Conservation (phyloP, 2,113 vertebrate genomes). For the Zosterops lateralis region DNA sequence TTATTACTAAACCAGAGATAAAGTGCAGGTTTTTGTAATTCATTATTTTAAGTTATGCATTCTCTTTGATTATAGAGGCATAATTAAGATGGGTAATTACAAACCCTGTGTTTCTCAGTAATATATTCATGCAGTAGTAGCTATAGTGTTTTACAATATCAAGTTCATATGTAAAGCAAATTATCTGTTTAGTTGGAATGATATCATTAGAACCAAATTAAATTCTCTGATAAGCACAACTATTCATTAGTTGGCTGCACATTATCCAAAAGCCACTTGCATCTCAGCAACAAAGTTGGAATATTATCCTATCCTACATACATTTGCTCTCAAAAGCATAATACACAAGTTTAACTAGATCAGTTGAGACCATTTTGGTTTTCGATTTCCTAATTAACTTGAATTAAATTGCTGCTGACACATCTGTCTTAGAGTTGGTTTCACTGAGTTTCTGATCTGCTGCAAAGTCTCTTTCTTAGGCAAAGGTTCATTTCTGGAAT, state of each 20-base stretch:
- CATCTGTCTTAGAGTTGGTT: not conserved
- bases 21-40: constrained; percentile 20
- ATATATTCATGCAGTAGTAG: constrained; percentile 62
- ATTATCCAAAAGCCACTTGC: constrained; percentile 33
- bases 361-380: not conserved
- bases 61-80: constrained; percentile 46
- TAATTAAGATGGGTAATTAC: constrained; percentile 75
- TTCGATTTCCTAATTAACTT: constrained; percentile 10
- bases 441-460: not conserved
- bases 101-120: constrained; percentile 64
- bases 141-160: constrained; percentile 67
- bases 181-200: constrained; percentile 71
- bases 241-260: constrained; percentile 43
- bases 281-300: constrained; percentile 6
- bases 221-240: constrained; percentile 62
- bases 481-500: not conserved
- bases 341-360: constrained; percentile 17
- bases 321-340: constrained; percentile 13
- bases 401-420: constrained; percentile 1
- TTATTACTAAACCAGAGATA: constrained; percentile 34
- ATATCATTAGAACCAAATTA: constrained; percentile 53
- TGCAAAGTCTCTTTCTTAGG: not conserved
- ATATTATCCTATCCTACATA: not conserved
- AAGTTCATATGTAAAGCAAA: constrained; percentile 69
- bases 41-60: constrained; percentile 21